Base-by-base conservation (phyloP, 2,888 invertebrate genomes). In the Gasteruption jaculator region DNA sequence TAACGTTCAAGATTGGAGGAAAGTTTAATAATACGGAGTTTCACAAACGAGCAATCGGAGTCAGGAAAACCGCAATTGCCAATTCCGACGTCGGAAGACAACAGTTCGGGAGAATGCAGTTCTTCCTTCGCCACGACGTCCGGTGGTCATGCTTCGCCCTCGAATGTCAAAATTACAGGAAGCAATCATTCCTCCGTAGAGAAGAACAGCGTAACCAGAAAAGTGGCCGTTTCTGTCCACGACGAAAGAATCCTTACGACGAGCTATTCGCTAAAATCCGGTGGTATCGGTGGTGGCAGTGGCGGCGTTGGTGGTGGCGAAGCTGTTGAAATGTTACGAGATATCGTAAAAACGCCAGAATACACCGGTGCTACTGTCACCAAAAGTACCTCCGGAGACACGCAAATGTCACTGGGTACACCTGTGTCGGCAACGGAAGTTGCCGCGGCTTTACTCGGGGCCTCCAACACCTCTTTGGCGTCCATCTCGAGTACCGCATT, bases 1-100 rank as follows among this genome's bases (percentile, higher is more conserved):
- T 32, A 30, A n/a, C 6, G 19, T n/a, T 48, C 12, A 61, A 81
- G 81, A 31, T 69, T 84, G 61, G 83, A 83, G 55, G 83, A 84
- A 61, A 78, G 77, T 32, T 64, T 81, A 30, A 78, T 82, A 19
- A 63, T 74, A 16, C 71, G 65, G 35, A 64, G 63, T 34, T 52
- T 50, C 35, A 51, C 48, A 29, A 52, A 40, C 29, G 45, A 53
- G 21, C 60, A 47, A 38, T 58, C 8, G 42, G 5, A 6, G 12
- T 7, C 34, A 30, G 1, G 5, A 19, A 7, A 7, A 22, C 10
- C 11, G 6, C 27, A 30, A 7, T 33, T 38, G 3, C 25, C 41
- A 35, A 39, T 41, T 22, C 22, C 48, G 41, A 36, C 16, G 45
- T 54, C 29, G 52, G n/a, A 55, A 30, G 64, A 69, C 36, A 65